Evolutionary conservation across 2,888 invertebrate species (phyloP).

Genomic region (Andrena hattorfiana): DNA sequence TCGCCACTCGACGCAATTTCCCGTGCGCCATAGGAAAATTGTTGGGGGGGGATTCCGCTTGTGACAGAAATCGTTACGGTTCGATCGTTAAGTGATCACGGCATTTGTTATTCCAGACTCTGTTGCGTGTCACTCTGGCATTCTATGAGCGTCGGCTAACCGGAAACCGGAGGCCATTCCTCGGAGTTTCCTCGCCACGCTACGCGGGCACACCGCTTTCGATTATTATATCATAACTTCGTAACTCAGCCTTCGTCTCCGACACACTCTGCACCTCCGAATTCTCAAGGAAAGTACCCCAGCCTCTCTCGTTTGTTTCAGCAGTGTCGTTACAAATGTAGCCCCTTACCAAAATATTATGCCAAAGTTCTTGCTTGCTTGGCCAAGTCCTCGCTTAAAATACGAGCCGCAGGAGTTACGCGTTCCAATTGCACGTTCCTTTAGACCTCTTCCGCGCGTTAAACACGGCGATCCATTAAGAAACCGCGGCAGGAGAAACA

Average conservation of each 20-base stretch:
- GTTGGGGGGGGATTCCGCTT: too few relatives aligned
- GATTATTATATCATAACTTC: background rate
- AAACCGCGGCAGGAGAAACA: background rate
- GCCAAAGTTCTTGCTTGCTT: background rate
- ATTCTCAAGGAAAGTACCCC: too few relatives aligned
- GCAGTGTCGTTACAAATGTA: too few relatives aligned
- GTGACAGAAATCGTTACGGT: background rate
- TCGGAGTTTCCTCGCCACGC: constrained; percentile 25
- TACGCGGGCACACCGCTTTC: constrained; percentile 9
- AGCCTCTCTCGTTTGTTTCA: background rate
- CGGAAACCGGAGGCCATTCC: constrained; percentile 59
- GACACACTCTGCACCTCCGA: too few relatives aligned
- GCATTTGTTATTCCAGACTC: constrained; percentile 58
- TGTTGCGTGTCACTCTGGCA: constrained; percentile 52
- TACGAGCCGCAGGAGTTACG: background rate
- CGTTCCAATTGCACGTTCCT: background rate
- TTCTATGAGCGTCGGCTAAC: constrained; percentile 58
- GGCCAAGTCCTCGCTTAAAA: background rate
- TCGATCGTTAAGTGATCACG: constrained; percentile 27
- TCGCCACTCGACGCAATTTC: too few relatives aligned
- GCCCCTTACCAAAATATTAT: background rate
- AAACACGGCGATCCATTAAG: background rate
- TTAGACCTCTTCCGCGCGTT: background rate
- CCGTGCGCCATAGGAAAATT: too few relatives aligned
- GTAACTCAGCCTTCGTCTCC: background rate